Evolutionary conservation across 2,888 invertebrate genomes (phyloP).

Genomic region (Euplagia quadripunctaria): DNA sequence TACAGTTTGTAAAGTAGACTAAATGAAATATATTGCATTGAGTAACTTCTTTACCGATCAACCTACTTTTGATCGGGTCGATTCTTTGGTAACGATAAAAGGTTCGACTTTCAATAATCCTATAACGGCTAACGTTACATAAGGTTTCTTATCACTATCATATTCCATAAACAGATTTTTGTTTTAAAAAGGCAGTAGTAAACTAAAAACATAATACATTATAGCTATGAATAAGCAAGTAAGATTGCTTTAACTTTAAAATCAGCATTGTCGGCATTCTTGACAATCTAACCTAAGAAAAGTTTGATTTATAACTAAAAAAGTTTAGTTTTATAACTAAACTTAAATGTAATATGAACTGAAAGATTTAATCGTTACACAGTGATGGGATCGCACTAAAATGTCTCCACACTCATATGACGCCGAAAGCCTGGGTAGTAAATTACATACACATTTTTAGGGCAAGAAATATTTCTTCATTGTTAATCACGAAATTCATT

Average conservation of each 20-base stretch:
- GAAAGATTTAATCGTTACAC: no score
- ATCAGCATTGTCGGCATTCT: no score
- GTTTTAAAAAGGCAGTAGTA: background rate
- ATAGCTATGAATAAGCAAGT: background rate
- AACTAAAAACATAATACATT: background rate
- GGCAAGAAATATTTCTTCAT: no score
- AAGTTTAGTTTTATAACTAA: no score
- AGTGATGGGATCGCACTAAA: no score
- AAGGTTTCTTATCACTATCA: background rate
- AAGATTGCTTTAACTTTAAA: background rate
- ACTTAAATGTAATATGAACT: background rate
- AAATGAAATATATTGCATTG: background rate
- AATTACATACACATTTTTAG: no score
- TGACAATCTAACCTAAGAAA: no score
- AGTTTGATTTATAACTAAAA: no score
- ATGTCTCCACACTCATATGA: no score
- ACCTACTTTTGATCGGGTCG: background rate
- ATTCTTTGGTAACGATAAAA: background rate
- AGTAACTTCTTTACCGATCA: background rate
- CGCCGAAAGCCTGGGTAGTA: no score
- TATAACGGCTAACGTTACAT: background rate
- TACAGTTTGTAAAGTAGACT: background rate
- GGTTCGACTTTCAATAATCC: constrained; percentile 4
- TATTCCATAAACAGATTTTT: background rate
- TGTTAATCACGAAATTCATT: no score